Conservation (phyloP, 2,797 vertebrate species). For the Gallinago nigripennis region DNA sequence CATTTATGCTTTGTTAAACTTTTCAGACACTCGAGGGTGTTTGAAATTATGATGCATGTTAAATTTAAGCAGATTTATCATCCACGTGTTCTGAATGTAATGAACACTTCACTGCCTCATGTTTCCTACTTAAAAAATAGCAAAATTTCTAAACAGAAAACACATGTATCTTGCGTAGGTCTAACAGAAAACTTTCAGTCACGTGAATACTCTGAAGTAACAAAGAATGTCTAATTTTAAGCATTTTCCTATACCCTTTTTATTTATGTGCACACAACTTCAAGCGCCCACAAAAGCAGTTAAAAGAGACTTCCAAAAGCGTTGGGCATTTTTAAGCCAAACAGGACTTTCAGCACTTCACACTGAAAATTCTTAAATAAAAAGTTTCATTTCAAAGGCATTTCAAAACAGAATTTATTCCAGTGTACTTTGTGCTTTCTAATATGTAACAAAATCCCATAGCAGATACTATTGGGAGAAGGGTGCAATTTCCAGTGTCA, state of each 20-base stretch:
- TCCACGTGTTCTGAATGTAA: background rate
- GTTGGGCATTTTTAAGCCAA: background rate
- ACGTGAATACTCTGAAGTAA: background rate
- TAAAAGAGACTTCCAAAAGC: background rate
- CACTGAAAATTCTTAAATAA: background rate
- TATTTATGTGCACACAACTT: background rate
- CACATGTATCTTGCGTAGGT: background rate
- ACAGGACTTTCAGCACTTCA: background rate
- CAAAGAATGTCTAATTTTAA: background rate
- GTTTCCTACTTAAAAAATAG: background rate
- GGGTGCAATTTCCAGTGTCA: background rate
- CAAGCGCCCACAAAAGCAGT: background rate
- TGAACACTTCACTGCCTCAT: slow-evolving; percentile 6
- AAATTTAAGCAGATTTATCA: slow-evolving; percentile 46
- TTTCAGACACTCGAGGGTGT: slow-evolving; percentile 48
- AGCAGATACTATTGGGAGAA: background rate
- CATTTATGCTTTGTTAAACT: slow-evolving; percentile 53
- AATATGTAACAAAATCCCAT: background rate
- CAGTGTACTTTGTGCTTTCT: background rate
- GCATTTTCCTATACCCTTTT: background rate
- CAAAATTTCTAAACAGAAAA: background rate
- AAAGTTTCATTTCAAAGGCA: background rate
- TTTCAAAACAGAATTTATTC: background rate
- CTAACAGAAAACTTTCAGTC: background rate
- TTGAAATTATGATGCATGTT: slow-evolving; percentile 48